These are phyloP conservation scores for Agrotis ipsilon DNA, from an alignment of 2,888 invertebrate genomes.

Conservation along the genomic window DNA sequence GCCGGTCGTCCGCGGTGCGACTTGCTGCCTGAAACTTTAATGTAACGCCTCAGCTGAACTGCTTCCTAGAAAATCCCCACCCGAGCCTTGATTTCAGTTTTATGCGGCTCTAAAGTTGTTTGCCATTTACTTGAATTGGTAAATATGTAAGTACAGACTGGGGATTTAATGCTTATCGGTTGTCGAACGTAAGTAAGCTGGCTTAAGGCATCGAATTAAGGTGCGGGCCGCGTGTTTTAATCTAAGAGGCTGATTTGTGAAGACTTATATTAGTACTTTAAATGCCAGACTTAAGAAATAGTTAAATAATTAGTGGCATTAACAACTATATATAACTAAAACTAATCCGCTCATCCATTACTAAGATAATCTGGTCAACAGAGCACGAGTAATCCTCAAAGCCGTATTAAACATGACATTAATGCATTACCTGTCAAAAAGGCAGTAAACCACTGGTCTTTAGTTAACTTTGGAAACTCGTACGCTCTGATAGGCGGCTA, in stretches of 20 bases:
- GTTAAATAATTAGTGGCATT: not conserved
- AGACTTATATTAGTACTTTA: constrained; percentile 25
- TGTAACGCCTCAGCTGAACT: constrained; percentile 77
- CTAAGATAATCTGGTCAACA: constrained; percentile 11
- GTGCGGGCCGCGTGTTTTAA: constrained; percentile 24
- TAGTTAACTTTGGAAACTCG: constrained; percentile 53
- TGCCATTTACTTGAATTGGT: constrained; percentile 79
- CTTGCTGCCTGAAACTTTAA: constrained; percentile 83
- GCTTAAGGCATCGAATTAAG: constrained; percentile 35
- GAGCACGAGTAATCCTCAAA: constrained; percentile 19
- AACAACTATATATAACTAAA: not conserved
- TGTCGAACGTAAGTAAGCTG: constrained; percentile 38
- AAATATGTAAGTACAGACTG: constrained; percentile 60
- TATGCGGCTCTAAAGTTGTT: constrained; percentile 78
- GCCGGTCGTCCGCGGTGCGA: constrained; percentile 59
- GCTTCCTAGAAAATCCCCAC: constrained; percentile 78
- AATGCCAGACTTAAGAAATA: not conserved
- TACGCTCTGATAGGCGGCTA: constrained; percentile 45
- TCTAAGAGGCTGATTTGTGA: constrained; percentile 22
- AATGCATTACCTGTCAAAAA: constrained; percentile 38
- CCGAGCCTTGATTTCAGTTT: constrained; percentile 81
- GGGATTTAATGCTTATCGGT: constrained; percentile 51
- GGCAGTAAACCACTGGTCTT: constrained; percentile 30
- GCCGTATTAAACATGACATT: constrained; percentile 21
- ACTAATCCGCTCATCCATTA: constrained; percentile 1